phyloP scores from a whole-genome alignment of 1,140 invertebrate species.

The Drosophila quadrilineata region DNA sequence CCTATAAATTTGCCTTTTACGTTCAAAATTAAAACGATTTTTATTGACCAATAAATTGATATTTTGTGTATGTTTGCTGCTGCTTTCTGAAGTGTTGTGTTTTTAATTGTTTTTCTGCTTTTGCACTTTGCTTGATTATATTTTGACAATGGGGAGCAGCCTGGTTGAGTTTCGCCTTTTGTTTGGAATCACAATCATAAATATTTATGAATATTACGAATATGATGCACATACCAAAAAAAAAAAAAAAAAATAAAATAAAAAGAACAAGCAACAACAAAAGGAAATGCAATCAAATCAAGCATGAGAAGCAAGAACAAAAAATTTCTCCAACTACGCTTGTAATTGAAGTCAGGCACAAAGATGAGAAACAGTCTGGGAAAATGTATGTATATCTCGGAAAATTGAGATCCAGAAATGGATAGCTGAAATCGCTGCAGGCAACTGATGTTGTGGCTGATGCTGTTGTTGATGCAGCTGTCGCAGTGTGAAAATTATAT shows the following conservation, averaged over 20 bases:
- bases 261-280: slow-evolving; percentile 8
- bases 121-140: slow-evolving; percentile 35
- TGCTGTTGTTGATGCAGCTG: not conserved
- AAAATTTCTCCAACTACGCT: too few species aligned
- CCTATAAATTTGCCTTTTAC: not conserved
- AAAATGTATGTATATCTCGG: not conserved
- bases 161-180: slow-evolving; percentile 8
- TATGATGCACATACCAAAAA: slow-evolving; percentile 48
- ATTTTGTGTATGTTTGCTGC: not conserved
- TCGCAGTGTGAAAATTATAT: slow-evolving; percentile 61
- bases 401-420: not conserved
- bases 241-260: slow-evolving; percentile 32
- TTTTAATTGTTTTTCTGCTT: slow-evolving; percentile 38
- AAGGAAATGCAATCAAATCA: slow-evolving; percentile 63
- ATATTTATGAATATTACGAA: slow-evolving; percentile 66
- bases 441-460: slow-evolving; percentile 1
- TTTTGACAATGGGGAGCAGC: slow-evolving; percentile 17
- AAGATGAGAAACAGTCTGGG: not conserved
- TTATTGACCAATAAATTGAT: not conserved
- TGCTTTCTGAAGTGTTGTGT: slow-evolving; percentile 9
- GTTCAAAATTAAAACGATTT: slow-evolving; percentile 3
- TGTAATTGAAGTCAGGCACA: not conserved
- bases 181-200: slow-evolving; percentile 51
- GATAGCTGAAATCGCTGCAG: slow-evolving; percentile 13
- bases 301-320: slow-evolving; percentile 13